Evolutionary conservation across 2,888 invertebrate genomes (phyloP).

Genomic region (Mesochorus sp.): DNA sequence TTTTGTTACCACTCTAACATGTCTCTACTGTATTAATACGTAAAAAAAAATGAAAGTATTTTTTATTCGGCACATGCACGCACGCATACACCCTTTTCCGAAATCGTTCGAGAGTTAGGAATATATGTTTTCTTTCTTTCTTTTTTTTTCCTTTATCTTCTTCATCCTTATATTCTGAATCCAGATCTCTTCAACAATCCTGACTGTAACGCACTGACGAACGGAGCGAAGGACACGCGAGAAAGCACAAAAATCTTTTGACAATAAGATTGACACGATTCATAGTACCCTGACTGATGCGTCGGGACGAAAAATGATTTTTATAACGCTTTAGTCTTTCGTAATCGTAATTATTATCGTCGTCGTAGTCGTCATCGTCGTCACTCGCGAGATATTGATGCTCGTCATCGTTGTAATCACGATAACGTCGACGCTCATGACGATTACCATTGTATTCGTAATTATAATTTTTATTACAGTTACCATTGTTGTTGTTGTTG

Average conservation of each 20-base stretch:
- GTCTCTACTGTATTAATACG: too few species aligned
- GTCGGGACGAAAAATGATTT: conserved; percentile 65
- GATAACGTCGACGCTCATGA: conserved; percentile 41
- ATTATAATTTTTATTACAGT: conserved; percentile 34
- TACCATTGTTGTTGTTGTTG: conserved; percentile 10
- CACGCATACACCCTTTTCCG: neutral
- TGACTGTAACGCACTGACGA: conserved; percentile 63
- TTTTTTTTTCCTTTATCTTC: conserved; percentile 9
- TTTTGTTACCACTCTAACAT: too few species aligned
- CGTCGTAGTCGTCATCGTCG: conserved; percentile 65
- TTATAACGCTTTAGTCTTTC: conserved; percentile 66
- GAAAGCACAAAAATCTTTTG: conserved; percentile 76
- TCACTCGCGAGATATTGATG: conserved; percentile 62
- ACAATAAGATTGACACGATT: conserved; percentile 75
- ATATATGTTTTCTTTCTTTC: conserved; percentile 17
- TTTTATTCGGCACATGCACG: neutral
- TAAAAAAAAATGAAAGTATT: neutral
- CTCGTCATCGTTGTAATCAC: conserved; percentile 54
- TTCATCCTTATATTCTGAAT: too few species aligned
- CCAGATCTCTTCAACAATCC: conserved; percentile 64
- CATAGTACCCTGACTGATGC: conserved; percentile 69
- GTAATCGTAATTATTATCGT: conserved; percentile 60
- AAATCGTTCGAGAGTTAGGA: conserved; percentile 20
- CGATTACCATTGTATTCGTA: conserved; percentile 32
- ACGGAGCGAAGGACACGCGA: conserved; percentile 70